Base-by-base conservation (phyloP, 30 jellyfish, hydroid and myxozoan species). In the Chironex yamaguchii region DNA sequence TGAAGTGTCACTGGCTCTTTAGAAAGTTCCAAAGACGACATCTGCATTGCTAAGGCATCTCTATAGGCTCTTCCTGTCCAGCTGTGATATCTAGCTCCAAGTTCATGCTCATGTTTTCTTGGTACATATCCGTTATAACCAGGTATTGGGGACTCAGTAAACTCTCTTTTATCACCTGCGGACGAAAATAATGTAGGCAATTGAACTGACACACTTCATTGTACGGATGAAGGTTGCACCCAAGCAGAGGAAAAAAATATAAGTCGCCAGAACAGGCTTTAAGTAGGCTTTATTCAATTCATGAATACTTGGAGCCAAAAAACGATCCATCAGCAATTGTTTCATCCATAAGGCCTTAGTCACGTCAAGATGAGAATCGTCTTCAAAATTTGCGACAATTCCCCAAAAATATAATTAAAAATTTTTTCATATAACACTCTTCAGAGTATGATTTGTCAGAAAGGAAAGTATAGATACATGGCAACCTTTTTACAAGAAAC, bases 101-200 rank as follows among this genome's bases (percentile, higher is more conserved):
- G 86, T 77, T 88, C 96, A 54, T 94, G 96, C 42, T 94, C 97
- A 49, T 79, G 87, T 22, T 81, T 35, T 71, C 77, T 83, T 34
- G 99, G 99, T n/a, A 94, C 96, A 62, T 82, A 83, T 0, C 99
- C 99, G n/a, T 91, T 82, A 86, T 94, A 94, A 36, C 99, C 99
- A 1, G 97, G 95, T 3, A 88, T 89, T 13, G 99, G 99, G 25
- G 96, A 81, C 50, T 94, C 97, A 11, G 95, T 88, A 74, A 76
- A 86, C 0, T 74, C 87, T 50, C 96, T 72, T 32, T 72, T 89
- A 31, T 86, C 95, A 67, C 91, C 98, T 92, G 74, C 54, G 48
- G 33, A 77, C 1, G 27, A 49, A 74, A 42, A 6, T 33, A 70
- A 24, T 25, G 29, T 1, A 1, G 24, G 24, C 26, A 9, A 13